Evolutionary conservation across 2,888 invertebrate genomes (phyloP), one percentile per base, ranked within the genome.

Genomic region (Amphiduros pacificus): DNA sequence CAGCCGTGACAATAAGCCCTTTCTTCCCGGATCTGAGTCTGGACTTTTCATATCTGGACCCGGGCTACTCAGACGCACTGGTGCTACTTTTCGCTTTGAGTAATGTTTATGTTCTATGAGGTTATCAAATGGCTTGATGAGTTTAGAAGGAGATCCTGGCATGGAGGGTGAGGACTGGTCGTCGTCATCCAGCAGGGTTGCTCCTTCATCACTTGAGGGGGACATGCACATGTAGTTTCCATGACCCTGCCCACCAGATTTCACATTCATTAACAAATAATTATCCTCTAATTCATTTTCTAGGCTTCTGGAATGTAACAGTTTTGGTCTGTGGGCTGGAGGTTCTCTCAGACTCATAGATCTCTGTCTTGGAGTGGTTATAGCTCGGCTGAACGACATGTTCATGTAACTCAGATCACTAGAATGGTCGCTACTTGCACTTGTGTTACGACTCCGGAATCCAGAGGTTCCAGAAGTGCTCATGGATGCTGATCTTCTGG

Each of bases 101-200:
- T 55, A 53, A n/a, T 60, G 63, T 36, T 60, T 36, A 27, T 60
- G 65, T 31, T 57, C 53, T 4, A 65, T 44, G 11, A 65, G 55
- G 56, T 65, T 60, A 27, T 65, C 65, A 48, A 65, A 65, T 2
- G 65, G 65, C 28, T 60, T 58, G 22, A 53, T 31, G n/a, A 28
- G 40, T 1, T 51, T 41, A n/a, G n/a, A n/a, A n/a, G n/a, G n/a
- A n/a, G n/a, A n/a, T n/a, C n/a, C n/a, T n/a, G n/a, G n/a, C n/a
- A n/a, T n/a, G n/a, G n/a, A n/a, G n/a, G n/a, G n/a, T n/a, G n/a
- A n/a, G n/a, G n/a, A n/a, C 9, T 36, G 14, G 28, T 14, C 44
- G 5, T 22, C 49, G 6, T 4, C 49, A 28, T 14, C 22, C 1
- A 27, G 20, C 4, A 26, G n/a, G 3, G 59, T 14, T 1, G 54